Evolutionary conservation across 2,113 vertebrate genomes (phyloP), one percentile per base, ranked within the genome.

Genomic region (Perognathus longimembris): DNA sequence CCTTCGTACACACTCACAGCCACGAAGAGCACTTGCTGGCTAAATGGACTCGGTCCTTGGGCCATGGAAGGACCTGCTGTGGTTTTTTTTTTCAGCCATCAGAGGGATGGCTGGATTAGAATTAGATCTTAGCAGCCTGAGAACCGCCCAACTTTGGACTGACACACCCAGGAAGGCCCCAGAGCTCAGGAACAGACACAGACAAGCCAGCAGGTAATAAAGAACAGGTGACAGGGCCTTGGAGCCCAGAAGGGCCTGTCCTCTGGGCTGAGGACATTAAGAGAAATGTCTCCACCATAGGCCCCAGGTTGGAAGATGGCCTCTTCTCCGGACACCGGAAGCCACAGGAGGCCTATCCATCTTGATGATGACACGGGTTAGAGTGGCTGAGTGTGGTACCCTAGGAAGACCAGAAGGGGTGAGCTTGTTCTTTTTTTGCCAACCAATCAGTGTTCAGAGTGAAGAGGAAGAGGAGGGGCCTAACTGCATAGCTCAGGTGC

Each of bases 221-320:
- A 59, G 0, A 26, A 38, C 61, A 17, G 36, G 30, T 2, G 3
- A 38, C 1, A 0, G 67, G 32, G 42, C 6, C 7, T 20, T 26
- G 64, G n/a, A 50, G 20, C 34, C 30, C 64, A 40, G 84, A 63
- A 36, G 64, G 54, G 4, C 24, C 4, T 0, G 5, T 59, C n/a
- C 11, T 2, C 32, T 24, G 40, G 67, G 73, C 59, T 12, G 42
- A n/a, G 42, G n/a, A 20, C 21, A 32, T 40, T 8, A 15, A 17
- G 8, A 6, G 64, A 42, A 32, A 34, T 82, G 54, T 15, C 40
- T 63, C 1, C 3, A 42, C 36, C 42, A 38, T 11, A 20, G 75
- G 17, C 63, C 15, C 34, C 5, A 0, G 15, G 67, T 40, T 30
- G 1, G 92, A n/a, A 2, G 2, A 24, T 6, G 12, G 57, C 6